Conservation (phyloP, 2,797 vertebrate species). For the Girardinus metallicus region DNA sequence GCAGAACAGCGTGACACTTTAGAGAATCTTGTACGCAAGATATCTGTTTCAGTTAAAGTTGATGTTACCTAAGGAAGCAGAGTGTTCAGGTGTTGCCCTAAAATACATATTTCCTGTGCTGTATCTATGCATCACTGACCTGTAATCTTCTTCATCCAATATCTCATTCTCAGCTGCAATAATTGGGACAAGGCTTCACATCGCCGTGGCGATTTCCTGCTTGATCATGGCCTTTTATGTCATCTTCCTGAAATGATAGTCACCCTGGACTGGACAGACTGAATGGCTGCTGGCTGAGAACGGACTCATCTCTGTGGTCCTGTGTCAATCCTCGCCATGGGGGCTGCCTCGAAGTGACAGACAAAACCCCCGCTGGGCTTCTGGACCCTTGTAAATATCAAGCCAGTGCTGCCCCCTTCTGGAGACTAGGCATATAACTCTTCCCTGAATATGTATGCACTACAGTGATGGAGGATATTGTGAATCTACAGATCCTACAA, state of each 20-base stretch:
- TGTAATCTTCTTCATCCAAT: not conserved
- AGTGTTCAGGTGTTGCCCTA: not conserved
- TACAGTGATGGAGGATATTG: conserved; percentile 44
- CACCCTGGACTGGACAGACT: conserved; percentile 38
- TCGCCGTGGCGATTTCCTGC: conserved; percentile 88
- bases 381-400: conserved; percentile 47
- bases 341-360: conserved; percentile 53
- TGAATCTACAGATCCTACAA: conserved; percentile 34
- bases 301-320: conserved; percentile 40
- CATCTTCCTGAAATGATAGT: conserved; percentile 86
- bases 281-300: conserved; percentile 31
- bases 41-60: not conserved
- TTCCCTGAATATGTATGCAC: conserved; percentile 45
- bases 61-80: not conserved
- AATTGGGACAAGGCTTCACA: conserved; percentile 91
- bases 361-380: conserved; percentile 39
- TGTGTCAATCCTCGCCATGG: conserved; percentile 34
- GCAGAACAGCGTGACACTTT: not conserved
- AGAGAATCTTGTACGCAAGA: not conserved
- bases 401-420: conserved; percentile 59
- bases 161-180: conserved; percentile 83
- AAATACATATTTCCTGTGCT: not conserved
- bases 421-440: conserved; percentile 51
- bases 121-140: conserved; percentile 12
- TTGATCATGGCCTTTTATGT: conserved; percentile 91